Evolutionary conservation across 1,140 invertebrate species (phyloP), one percentile per base, ranked within the genome.

Genomic region (Zeugodacus cucurbitae): DNA sequence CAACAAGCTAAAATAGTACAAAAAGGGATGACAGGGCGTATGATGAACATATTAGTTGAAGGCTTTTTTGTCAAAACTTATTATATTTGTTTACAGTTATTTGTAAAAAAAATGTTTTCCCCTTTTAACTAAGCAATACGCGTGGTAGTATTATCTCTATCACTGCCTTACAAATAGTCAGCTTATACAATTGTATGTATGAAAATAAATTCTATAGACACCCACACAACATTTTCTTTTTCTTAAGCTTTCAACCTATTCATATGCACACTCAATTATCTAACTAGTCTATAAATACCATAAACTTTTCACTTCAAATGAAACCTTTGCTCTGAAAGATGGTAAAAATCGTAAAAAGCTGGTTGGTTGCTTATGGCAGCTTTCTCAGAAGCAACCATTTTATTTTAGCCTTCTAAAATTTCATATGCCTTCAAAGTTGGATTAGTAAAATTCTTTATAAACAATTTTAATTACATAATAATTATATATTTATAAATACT

Each of bases 321-420:
- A 89, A 90, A 91, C 92, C 91, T 90, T 89, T 89, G 74, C 92
- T 90, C 90, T 93, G 92, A 93, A 93, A 93, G 92, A 93, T 93
- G 92, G 92, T 93, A 93, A 93, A 93, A 92, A 93, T 92, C 91
- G 90, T 91, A 93, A 93, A 93, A 90, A 89, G 64, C 89, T 57
- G 67, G 87, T 70, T 57, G 67, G 87, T 70, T 89, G 88, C 87
- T 26, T 48, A 64, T 29, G 20, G 58, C n/a, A 54, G n/a, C 82
- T 85, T 67, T 58, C 34, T 86, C n/a, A 26, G 20, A 88, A 87
- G 88, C 88, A 58, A 29, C 57, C n/a, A 20, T 17, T 48, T 34
- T 0, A 48, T 67, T 44, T 54, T 34, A 88, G 44, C 59, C 58
- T 20, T 89, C 91, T 91, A 89, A 92, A 92, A 93, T 93, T 93